Evolutionary conservation across 2,113 vertebrate species (phyloP), one percentile per base, ranked within the genome.

Genomic region (Brienomyrus longianalis): DNA sequence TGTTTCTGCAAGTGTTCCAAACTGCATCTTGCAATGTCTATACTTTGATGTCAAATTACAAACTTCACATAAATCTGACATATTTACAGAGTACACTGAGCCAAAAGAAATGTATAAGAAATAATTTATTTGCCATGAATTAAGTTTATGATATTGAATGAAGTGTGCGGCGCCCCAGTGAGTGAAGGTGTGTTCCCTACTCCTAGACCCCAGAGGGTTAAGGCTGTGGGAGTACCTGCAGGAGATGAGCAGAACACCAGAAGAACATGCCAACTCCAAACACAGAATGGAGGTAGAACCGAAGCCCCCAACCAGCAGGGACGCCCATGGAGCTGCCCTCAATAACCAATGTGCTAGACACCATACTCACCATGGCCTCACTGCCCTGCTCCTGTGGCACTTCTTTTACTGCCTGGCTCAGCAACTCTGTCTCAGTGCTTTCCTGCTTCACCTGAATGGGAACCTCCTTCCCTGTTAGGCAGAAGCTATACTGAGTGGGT

Each of bases 391-490:
- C 93, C n/a, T 95, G 94, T 80, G 92, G 91, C 93, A 94, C 96
- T 54, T 94, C 92, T 89, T 94, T 96, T 91, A 97, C 96, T 89
- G 91, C 91, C 89, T 97, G 95, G 70, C 91, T 86, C 13, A 88
- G 7, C 2, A 74, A 92, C 10, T 96, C 94, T 80, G 95, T 94
- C 92, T 97, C 95, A 0, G 90, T 9, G 51, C 7, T 93, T 84
- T 97, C 97, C 88, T 91, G 92, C 92, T 98, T 98, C 91, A 95
- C 86, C 92, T 93, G 90, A 80, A 90, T 93, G 19, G 95, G 94
- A 2, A 91, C 88, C 93, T 96, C 96, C 91, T 96, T 96, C 91
- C 97, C 98, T 98, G 94, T 50, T 94, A 94, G n/a, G 92, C 89
- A 3, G 89, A 62, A 86, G 85, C 85, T 45, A 21, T 8, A 84